Conservation (phyloP, 1,140 invertebrate species). For the Cydia strobilella region DNA sequence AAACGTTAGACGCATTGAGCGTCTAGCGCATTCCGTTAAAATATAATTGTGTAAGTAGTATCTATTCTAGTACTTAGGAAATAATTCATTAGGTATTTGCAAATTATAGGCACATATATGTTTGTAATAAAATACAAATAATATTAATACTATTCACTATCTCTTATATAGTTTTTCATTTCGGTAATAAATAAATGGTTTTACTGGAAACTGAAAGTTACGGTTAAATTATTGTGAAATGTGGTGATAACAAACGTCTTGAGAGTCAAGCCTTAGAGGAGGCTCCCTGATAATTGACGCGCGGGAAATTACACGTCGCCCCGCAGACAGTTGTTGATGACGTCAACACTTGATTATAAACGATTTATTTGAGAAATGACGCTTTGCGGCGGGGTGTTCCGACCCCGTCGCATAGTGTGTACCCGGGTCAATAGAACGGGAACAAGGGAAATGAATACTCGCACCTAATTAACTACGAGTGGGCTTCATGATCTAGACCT, state of each 20-base stretch:
- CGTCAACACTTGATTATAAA: conserved; percentile 79
- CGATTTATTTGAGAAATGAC: conserved; percentile 73
- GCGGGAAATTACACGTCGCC: conserved; percentile 77
- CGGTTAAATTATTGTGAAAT: conserved; percentile 41
- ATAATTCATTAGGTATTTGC: neutral
- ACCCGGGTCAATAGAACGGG: conserved; percentile 24
- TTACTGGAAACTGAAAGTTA: neutral
- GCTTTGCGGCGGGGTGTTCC: conserved; percentile 29
- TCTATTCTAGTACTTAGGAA: neutral
- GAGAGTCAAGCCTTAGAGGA: conserved; percentile 61
- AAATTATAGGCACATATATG: no score
- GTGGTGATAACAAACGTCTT: conserved; percentile 64
- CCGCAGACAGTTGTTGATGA: conserved; percentile 77
- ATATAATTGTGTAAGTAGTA: no score
- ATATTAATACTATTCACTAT: no score
- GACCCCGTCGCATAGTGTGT: conserved; percentile 24
- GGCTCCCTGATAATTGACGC: conserved; percentile 74
- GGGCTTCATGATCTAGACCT: conserved; percentile 26
- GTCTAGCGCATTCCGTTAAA: no score
- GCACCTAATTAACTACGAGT: conserved; percentile 30
- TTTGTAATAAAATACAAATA: no score
- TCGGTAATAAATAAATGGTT: neutral
- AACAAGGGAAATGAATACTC: conserved; percentile 32
- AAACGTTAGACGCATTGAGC: no score
- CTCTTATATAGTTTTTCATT: no score